phyloP scores from a whole-genome alignment of 2,888 invertebrate genomes.

The Neuroscelio doddi region DNA sequence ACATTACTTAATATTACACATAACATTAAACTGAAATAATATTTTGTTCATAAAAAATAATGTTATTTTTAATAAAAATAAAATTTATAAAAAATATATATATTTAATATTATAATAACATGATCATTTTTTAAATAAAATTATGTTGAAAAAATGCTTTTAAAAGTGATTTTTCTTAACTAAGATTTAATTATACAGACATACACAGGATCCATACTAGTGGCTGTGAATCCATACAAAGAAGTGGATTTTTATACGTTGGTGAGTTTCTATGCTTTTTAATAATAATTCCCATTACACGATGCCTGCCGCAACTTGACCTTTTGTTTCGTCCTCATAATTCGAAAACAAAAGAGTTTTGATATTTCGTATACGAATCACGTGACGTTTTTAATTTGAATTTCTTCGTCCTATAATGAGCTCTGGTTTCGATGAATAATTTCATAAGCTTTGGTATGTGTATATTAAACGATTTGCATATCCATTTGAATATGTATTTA shows the following conservation, averaged over 20 bases:
- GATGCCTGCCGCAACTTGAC: neutral
- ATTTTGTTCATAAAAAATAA: too few species aligned
- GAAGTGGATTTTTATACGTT: conserved; percentile 89
- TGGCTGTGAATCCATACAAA: conserved; percentile 96
- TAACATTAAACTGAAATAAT: too few species aligned
- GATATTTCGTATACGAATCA: conserved; percentile 21
- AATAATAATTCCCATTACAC: conserved; percentile 2
- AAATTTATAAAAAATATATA: too few species aligned
- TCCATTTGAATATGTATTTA: conserved; percentile 10
- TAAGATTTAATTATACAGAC: conserved; percentile 77
- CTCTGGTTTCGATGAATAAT: too few species aligned
- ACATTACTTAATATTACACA: too few species aligned
- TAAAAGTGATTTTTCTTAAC: conserved; percentile 70
- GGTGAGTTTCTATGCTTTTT: conserved; percentile 76
- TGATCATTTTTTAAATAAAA: too few species aligned
- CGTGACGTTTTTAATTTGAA: conserved; percentile 32
- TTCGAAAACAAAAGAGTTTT: conserved; percentile 1
- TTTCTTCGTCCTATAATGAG: conserved; percentile 28
- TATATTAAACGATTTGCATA: conserved; percentile 21
- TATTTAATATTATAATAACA: too few species aligned
- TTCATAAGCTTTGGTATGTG: conserved; percentile 21
- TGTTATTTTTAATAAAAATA: too few species aligned
- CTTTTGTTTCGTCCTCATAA: conserved; percentile 13
- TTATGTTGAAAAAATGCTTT: neutral
- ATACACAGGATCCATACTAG: conserved; percentile 92